A percentile compares a stretch with the other conserved stretches of the same genome.
These are phyloP conservation scores for Festucalex cinctus DNA, from an alignment of 2,113 vertebrate species.

Conservation along the genomic window DNA sequence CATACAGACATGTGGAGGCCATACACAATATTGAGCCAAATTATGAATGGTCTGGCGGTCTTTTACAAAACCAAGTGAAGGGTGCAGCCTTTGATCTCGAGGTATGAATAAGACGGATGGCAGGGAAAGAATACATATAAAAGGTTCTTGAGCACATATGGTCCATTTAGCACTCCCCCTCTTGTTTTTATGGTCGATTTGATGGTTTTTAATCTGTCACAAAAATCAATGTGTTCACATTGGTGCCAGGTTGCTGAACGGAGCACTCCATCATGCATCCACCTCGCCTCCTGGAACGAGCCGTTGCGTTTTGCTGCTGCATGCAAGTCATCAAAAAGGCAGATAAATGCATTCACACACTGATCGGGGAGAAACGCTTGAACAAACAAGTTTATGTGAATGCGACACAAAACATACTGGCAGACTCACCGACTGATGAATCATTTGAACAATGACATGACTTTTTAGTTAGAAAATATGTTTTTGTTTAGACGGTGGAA, in stretches of 20 bases:
- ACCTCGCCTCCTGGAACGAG: slow-evolving; percentile 49
- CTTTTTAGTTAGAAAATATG: not conserved
- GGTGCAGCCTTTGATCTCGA: slow-evolving; percentile 49
- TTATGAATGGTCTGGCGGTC: not conserved
- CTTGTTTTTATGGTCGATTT: slow-evolving; percentile 75
- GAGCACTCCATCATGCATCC: slow-evolving; percentile 72
- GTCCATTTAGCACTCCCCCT: slow-evolving; percentile 74
- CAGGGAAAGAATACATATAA: slow-evolving; percentile 73
- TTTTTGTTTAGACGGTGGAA: not conserved
- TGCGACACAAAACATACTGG: slow-evolving; percentile 23
- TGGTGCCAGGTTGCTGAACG: slow-evolving; percentile 70
- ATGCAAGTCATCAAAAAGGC: slow-evolving; percentile 55
- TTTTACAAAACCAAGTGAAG: slow-evolving; percentile 33
- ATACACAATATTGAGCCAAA: not conserved
- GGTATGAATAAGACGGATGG: slow-evolving; percentile 68
- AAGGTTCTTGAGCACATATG: slow-evolving; percentile 71
- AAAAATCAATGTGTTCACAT: slow-evolving; percentile 75
- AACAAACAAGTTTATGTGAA: slow-evolving; percentile 34
- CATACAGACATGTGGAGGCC: not conserved
- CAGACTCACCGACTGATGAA: slow-evolving; percentile 18
- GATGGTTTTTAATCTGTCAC: slow-evolving; percentile 79
- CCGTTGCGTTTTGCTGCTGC: slow-evolving; percentile 41
- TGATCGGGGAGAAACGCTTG: slow-evolving; percentile 42
- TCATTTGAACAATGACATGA: not conserved
- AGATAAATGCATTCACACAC: slow-evolving; percentile 56